These are phyloP conservation scores for Pemphigus obesinymphae DNA, from an alignment of 1,140 invertebrate genomes.

Conservation along the genomic window DNA sequence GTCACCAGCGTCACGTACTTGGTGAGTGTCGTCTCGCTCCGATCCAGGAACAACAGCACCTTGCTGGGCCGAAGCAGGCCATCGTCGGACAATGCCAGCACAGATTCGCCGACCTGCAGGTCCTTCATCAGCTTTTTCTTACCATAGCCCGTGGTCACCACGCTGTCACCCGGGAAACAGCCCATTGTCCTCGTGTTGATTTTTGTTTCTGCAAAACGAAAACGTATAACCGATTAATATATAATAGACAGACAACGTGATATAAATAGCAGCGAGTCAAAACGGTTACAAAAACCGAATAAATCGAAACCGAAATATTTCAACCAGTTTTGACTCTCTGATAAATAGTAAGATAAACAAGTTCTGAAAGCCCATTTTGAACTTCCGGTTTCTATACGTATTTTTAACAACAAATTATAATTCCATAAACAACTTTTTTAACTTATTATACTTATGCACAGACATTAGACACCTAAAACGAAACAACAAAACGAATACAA, in stretches of 20 bases:
- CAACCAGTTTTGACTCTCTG: too few species aligned
- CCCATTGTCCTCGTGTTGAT: slow-evolving; percentile 71
- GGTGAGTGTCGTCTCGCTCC: slow-evolving; percentile 61
- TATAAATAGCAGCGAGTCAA: too few species aligned
- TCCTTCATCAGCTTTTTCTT: slow-evolving; percentile 56
- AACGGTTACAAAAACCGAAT: too few species aligned
- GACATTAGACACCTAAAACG: too few species aligned
- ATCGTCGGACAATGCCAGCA: slow-evolving; percentile 66
- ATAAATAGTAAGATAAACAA: too few species aligned
- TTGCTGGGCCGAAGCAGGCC: slow-evolving; percentile 73
- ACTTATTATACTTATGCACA: too few species aligned
- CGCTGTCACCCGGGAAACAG: slow-evolving; percentile 68
- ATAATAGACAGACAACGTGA: neutral
- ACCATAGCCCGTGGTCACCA: slow-evolving; percentile 58
- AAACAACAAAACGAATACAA: too few species aligned
- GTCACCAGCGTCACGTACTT: slow-evolving; percentile 70
- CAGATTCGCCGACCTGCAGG: slow-evolving; percentile 70
- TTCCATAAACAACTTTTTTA: too few species aligned
- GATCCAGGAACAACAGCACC: slow-evolving; percentile 85
- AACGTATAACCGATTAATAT: neutral
- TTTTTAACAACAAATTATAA: too few species aligned
- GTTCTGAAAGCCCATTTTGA: too few species aligned
- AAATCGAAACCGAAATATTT: too few species aligned
- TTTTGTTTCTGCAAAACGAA: slow-evolving; percentile 73
- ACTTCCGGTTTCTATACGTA: too few species aligned